A percentile compares a stretch with the other conserved stretches of the same genome.
Conservation (phyloP, 2,888 invertebrate genomes). For the Drosophila macrospina region DNA sequence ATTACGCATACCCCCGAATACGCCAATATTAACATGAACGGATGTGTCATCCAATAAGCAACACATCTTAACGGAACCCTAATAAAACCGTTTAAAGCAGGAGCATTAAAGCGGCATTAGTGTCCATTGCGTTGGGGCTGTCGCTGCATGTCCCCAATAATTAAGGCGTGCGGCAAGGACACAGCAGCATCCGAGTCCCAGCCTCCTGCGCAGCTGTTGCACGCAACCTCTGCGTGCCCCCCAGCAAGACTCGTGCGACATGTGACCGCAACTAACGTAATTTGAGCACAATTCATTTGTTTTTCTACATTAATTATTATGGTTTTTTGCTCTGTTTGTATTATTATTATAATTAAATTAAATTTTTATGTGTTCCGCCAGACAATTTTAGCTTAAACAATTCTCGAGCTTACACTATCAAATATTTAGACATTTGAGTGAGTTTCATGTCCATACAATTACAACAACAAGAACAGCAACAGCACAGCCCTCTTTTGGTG, state of each 20-base stretch:
- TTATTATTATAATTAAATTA: conserved; percentile 45
- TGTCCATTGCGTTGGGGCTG: conserved; percentile 1
- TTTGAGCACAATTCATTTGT: conserved; percentile 23
- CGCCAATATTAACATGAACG: conserved; percentile 1
- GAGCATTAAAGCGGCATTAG: conserved; percentile 37
- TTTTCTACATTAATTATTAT: neutral
- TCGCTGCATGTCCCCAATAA: conserved; percentile 24
- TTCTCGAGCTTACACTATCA: conserved; percentile 25
- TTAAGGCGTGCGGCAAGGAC: conserved; percentile 45
- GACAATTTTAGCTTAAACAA: conserved; percentile 26
- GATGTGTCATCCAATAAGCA: conserved; percentile 46
- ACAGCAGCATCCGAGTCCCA: conserved; percentile 14
- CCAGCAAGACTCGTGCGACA: neutral
- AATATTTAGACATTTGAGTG: conserved; percentile 54
- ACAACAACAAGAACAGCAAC: neutral
- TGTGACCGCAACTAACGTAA: conserved; percentile 28
- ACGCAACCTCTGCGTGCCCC: conserved; percentile 26
- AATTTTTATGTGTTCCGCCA: conserved; percentile 23
- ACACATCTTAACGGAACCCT: conserved; percentile 21
- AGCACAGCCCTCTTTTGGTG: conserved; percentile 26
- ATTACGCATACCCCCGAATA: conserved; percentile 47
- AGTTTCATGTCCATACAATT: conserved; percentile 23
- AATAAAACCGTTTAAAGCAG: conserved; percentile 35
- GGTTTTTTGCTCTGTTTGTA: neutral
- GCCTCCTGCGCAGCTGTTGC: conserved; percentile 72